Evolutionary conservation across 2,113 vertebrate genomes (phyloP).

Genomic region (Chaetops frenatus): DNA sequence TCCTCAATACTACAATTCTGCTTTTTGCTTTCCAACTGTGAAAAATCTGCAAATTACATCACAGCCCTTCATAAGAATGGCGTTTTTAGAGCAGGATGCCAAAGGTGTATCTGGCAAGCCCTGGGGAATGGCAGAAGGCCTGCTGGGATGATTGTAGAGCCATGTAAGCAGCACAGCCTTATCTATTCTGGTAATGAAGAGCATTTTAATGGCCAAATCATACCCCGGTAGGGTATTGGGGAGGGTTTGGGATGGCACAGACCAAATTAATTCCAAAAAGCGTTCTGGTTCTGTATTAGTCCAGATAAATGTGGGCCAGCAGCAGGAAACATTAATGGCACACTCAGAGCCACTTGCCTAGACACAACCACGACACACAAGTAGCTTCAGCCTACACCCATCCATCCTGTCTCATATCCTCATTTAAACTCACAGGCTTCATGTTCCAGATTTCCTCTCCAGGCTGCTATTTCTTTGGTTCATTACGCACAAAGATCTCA

Average conservation of each 20-base stretch:
- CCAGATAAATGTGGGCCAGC: accelerated
- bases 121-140: neutral
- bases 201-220: neutral
- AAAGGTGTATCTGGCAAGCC: neutral
- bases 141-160: neutral
- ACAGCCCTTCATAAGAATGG: neutral
- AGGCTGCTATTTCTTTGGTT: neutral
- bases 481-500: neutral
- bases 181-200: neutral
- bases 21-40: neutral
- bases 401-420: accelerated
- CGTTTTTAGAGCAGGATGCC: neutral
- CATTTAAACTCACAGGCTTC: neutral
- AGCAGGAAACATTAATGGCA: neutral
- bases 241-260: neutral
- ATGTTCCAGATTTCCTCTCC: neutral
- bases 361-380: neutral
- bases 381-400: neutral
- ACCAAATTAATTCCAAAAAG: neutral
- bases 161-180: neutral
- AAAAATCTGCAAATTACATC: neutral
- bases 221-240: neutral
- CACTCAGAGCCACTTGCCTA: neutral
- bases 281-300: neutral
- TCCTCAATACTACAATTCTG: neutral